These are phyloP conservation scores for Eubasilissa splendida DNA, from an alignment of 2,888 invertebrate species.

Conservation along the genomic window DNA sequence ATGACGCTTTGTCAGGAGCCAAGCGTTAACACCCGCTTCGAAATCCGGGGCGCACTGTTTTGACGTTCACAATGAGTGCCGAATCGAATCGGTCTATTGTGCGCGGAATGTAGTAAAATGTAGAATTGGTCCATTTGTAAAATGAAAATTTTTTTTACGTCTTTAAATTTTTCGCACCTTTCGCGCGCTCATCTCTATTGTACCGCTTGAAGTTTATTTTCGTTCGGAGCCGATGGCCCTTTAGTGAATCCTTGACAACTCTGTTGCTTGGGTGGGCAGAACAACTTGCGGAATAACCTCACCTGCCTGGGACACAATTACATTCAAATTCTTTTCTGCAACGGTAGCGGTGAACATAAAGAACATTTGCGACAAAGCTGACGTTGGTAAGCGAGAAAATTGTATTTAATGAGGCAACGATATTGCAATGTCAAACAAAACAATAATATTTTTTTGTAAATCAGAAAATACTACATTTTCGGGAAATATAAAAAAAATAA, in stretches of 20 bases:
- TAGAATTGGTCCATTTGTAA: conserved; percentile 53
- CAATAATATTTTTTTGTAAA: too few relatives aligned
- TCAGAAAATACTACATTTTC: too few relatives aligned
- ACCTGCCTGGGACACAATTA: conserved; percentile 50
- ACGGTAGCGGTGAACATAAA: conserved; percentile 27
- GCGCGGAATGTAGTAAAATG: conserved; percentile 48
- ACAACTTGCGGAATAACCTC: conserved; percentile 35
- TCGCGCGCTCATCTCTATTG: conserved; percentile 46
- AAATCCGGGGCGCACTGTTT: conserved; percentile 56
- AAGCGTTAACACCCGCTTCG: conserved; percentile 51
- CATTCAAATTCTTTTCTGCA: conserved; percentile 31
- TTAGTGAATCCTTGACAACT: conserved; percentile 49
- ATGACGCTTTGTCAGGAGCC: conserved; percentile 44
- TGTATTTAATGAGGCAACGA: too few relatives aligned
- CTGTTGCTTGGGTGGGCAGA: conserved; percentile 51
- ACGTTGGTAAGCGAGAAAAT: too few relatives aligned
- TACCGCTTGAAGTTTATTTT: conserved; percentile 50
- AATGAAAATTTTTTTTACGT: conserved; percentile 35
- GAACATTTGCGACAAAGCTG: neutral
- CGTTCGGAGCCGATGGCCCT: conserved; percentile 37
- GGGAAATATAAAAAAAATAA: too few relatives aligned
- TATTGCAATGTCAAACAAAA: too few relatives aligned
- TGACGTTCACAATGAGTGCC: conserved; percentile 59
- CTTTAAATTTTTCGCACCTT: conserved; percentile 50
- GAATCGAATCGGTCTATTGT: conserved; percentile 56